A percentile compares a stretch with the other conserved stretches of the same genome.
Conservation (phyloP, 2,797 vertebrate genomes). For the Oreochromis grahami region DNA sequence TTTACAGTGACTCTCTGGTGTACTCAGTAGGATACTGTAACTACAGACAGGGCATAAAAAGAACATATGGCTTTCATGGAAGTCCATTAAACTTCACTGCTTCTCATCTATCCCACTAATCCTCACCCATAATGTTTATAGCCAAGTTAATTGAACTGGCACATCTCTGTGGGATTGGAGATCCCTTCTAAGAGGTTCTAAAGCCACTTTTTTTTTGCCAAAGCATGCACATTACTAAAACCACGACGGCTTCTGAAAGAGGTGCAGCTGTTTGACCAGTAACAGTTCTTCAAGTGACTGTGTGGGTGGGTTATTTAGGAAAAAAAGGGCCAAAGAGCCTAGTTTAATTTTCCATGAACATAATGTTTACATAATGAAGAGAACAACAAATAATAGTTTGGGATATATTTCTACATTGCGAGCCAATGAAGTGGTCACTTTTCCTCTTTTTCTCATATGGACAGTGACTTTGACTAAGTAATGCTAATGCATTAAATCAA, state of each 20-base stretch:
- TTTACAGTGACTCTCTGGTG: background rate
- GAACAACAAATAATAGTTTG: background rate
- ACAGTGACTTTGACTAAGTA: background rate
- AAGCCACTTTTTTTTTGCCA: slow-evolving; percentile 32
- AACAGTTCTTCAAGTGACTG: slow-evolving; percentile 5
- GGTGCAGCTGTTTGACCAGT: slow-evolving; percentile 52
- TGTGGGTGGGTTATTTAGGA: background rate
- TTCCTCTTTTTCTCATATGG: background rate
- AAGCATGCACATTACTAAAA: slow-evolving; percentile 35
- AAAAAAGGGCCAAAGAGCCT: background rate
- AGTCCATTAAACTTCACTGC: slow-evolving; percentile 31
- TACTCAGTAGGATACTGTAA: background rate
- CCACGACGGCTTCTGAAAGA: slow-evolving; percentile 23
- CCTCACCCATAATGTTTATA: slow-evolving; percentile 41
- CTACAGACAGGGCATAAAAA: slow-evolving; percentile 26
- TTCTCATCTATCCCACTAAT: slow-evolving; percentile 50
- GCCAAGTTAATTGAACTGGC: slow-evolving; percentile 61
- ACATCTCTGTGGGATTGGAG: slow-evolving; percentile 35
- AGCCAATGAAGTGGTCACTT: background rate
- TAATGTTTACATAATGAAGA: background rate
- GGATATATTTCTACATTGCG: background rate
- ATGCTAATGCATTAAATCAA: background rate
- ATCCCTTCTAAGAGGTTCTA: slow-evolving; percentile 39
- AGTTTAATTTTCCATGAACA: background rate
- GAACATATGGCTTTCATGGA: slow-evolving; percentile 48